These are phyloP conservation scores for Heteractis magnifica DNA, from an alignment of 92 coral and sea anemone species.

Conservation along the genomic window DNA sequence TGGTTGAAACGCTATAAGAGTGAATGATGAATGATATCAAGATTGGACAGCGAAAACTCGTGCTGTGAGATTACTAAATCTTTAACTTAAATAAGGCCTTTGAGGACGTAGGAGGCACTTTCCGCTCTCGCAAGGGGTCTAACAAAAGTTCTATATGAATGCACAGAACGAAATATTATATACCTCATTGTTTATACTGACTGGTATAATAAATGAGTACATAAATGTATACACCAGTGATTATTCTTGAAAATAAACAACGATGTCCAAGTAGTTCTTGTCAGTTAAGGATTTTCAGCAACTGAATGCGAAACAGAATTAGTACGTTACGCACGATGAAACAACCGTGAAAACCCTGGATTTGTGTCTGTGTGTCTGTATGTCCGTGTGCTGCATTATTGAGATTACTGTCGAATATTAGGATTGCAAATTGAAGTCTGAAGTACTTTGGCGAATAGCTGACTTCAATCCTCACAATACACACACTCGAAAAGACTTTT, in stretches of 20 bases:
- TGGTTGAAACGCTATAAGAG: background rate
- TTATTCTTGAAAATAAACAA: background rate
- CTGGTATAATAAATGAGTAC: no score
- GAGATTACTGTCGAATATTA: background rate
- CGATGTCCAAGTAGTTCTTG: no score
- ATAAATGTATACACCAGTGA: background rate
- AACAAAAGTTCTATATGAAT: background rate
- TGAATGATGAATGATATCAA: background rate
- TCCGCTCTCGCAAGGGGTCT: background rate
- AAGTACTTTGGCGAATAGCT: background rate
- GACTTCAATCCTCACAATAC: background rate
- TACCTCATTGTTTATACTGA: background rate
- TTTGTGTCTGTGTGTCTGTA: background rate
- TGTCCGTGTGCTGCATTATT: background rate
- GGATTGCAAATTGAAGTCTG: background rate
- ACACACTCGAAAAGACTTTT: constrained; percentile 1
- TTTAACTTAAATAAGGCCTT: background rate
- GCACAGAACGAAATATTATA: background rate
- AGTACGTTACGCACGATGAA: background rate
- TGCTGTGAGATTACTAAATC: background rate
- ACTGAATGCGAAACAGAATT: no score
- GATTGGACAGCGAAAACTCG: background rate
- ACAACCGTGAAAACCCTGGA: background rate
- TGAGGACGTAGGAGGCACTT: background rate
- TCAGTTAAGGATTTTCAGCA: no score